Conservation (phyloP, 2,797 vertebrate genomes). For the Emydoidea blandingii region DNA sequence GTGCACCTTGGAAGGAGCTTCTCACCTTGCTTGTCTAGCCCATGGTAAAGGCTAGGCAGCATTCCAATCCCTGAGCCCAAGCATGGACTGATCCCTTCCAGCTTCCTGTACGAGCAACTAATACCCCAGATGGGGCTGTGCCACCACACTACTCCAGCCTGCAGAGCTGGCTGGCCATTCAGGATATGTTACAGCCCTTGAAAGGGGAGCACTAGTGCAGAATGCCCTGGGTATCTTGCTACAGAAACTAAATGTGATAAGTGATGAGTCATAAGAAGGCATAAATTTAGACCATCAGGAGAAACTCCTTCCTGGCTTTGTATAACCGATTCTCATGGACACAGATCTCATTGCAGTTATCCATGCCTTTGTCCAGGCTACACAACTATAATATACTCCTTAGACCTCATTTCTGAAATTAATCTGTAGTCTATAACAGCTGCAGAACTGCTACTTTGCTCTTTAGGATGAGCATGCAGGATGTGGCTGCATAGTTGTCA, state of each 20-base stretch:
- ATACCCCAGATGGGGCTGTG: background rate
- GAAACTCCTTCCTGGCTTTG: background rate
- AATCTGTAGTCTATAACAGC: background rate
- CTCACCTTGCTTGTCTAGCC: background rate
- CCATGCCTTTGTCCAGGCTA: background rate
- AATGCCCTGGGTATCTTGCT: background rate
- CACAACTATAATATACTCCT: background rate
- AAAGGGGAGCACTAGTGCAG: background rate
- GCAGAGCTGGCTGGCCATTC: background rate
- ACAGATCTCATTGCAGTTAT: too few relatives aligned
- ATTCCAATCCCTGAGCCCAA: background rate
- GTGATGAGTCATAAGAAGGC: background rate
- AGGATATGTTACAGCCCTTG: background rate
- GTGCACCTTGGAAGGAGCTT: background rate
- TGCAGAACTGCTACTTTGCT: background rate
- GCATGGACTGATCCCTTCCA: background rate
- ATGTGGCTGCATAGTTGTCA: accelerated
- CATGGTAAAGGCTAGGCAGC: background rate
- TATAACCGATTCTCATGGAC: background rate
- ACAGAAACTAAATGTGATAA: background rate
- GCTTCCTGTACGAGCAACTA: background rate
- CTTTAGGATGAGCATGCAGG: accelerated
- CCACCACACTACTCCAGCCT: accelerated
- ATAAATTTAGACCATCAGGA: accelerated
- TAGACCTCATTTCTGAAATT: background rate